A percentile compares a stretch with the other conserved stretches of the same genome.
These are phyloP conservation scores for Tiliqua scincoides DNA, from an alignment of 2,113 vertebrate species.

Conservation along the genomic window DNA sequence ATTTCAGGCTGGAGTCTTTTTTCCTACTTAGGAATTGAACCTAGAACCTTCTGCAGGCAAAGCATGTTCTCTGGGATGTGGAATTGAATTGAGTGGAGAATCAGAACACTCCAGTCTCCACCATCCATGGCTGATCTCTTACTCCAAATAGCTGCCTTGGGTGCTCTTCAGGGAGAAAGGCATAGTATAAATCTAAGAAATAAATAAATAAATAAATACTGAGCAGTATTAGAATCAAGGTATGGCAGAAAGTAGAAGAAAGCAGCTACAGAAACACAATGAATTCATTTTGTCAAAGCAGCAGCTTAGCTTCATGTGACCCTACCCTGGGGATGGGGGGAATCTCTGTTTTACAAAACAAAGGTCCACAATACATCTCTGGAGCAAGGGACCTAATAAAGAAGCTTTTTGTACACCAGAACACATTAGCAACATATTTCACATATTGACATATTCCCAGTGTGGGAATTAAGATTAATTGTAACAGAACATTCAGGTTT, in stretches of 20 bases:
- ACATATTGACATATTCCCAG: neutral
- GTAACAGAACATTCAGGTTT: neutral
- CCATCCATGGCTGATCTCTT: neutral
- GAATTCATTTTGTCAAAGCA: neutral
- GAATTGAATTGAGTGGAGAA: too few species aligned
- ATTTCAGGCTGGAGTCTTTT: too few species aligned
- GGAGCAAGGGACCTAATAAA: neutral
- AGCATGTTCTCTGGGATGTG: too few species aligned
- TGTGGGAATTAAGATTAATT: conserved; percentile 23
- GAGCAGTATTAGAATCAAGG: neutral
- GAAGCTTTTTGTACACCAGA: neutral
- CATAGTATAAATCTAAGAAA: too few species aligned
- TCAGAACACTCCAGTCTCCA: neutral
- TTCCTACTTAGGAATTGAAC: too few species aligned
- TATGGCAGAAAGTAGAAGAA: neutral
- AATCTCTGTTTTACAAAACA: neutral
- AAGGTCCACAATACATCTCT: neutral
- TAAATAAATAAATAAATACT: too few species aligned
- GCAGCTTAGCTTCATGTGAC: neutral
- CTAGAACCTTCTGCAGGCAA: too few species aligned
- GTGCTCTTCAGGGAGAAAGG: too few species aligned
- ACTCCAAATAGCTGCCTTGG: too few species aligned
- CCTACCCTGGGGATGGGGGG: neutral
- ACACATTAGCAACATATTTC: neutral
- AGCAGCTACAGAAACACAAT: neutral